A percentile compares a stretch with the other conserved stretches of the same genome.
Evolutionary conservation across 2,888 invertebrate genomes (phyloP).

Genomic region (Pristionchus entomophagus): DNA sequence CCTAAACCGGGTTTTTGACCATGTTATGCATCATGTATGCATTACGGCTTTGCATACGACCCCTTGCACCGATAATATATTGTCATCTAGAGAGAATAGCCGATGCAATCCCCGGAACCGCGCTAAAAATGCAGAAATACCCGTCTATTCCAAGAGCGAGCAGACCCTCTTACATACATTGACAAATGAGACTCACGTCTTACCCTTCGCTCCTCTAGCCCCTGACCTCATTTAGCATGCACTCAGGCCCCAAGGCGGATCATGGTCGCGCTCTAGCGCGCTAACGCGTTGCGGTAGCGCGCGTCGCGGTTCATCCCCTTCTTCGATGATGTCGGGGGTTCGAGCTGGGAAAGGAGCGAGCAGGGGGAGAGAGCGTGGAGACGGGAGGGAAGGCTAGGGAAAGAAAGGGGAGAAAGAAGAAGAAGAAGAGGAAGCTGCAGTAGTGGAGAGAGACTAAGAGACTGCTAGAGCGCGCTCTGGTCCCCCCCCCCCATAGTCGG

Average conservation of each 20-base stretch:
- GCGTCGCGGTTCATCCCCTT: background rate
- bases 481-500: background rate
- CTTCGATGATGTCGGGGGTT: slow-evolving; percentile 3
- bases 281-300: background rate
- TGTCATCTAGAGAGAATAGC: too few species aligned
- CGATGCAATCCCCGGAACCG: too few species aligned
- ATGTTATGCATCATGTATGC: too few species aligned
- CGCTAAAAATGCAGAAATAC: too few species aligned
- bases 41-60: too few species aligned
- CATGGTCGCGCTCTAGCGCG: background rate
- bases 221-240: slow-evolving; percentile 19
- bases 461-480: background rate
- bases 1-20: too few species aligned
- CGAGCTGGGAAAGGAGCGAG: background rate
- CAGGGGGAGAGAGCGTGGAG: background rate
- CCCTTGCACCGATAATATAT: too few species aligned
- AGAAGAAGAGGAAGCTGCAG: slow-evolving; percentile 1
- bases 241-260: background rate
- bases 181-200: background rate
- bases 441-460: background rate
- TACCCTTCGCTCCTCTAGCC: background rate
- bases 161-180: background rate
- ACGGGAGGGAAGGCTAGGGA: background rate
- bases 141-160: background rate
- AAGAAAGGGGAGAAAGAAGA: background rate